Evolutionary conservation across 2,888 invertebrate species (phyloP).

Genomic region (Drosophila prostipennis): DNA sequence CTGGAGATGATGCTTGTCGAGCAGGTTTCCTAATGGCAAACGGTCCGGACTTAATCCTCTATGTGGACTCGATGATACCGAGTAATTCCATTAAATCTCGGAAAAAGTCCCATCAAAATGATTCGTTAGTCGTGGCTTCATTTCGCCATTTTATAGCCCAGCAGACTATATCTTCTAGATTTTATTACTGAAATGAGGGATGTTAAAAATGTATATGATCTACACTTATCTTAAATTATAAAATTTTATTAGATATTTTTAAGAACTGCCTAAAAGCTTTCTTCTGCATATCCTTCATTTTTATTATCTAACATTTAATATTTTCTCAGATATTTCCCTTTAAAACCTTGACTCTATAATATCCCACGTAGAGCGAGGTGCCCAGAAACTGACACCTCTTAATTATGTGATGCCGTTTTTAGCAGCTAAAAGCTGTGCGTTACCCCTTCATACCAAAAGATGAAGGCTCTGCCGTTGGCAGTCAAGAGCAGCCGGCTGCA

Average conservation of each 20-base stretch:
- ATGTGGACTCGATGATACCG: constrained; percentile 1
- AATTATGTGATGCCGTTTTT: constrained; percentile 71
- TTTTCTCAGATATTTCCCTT: neutral
- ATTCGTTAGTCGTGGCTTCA: neutral
- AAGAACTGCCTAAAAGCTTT: no score
- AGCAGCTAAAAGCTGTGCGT: constrained; percentile 62
- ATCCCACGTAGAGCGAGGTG: neutral
- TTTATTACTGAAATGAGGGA: no score
- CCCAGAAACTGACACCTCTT: constrained; percentile 48
- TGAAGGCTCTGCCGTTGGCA: constrained; percentile 29
- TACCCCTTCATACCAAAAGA: constrained; percentile 17
- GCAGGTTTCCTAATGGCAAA: constrained; percentile 55
- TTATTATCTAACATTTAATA: neutral
- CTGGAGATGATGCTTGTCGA: constrained; percentile 40
- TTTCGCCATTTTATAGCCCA: neutral
- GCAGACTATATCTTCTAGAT: neutral
- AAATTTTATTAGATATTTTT: no score
- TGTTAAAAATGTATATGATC: no score
- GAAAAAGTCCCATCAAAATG: neutral
- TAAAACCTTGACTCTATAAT: neutral
- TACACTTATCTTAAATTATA: no score
- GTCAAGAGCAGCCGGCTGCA: constrained; percentile 36
- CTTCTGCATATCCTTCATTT: no score
- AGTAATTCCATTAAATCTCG: neutral
- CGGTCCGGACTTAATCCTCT: neutral